A percentile compares a stretch with the other conserved stretches of the same genome.
Evolutionary conservation across 2,797 vertebrate species (phyloP).

Genomic region (Schizopygopsis malacanthus): DNA sequence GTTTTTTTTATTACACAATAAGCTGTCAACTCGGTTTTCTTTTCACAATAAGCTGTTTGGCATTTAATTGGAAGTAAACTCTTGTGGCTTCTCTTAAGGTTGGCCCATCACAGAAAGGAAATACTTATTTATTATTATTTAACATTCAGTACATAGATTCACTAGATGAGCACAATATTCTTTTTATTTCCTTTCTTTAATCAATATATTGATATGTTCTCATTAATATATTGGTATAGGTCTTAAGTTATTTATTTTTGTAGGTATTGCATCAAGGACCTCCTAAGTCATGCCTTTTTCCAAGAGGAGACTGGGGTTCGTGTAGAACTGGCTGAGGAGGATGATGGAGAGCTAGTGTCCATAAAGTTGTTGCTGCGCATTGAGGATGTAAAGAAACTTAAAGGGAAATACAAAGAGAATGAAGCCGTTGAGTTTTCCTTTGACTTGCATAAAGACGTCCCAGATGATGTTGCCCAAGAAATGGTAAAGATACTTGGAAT

Average conservation of each 20-base stretch:
- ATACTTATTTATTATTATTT: background rate
- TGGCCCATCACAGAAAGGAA: background rate
- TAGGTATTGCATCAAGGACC: slow-evolving; percentile 98
- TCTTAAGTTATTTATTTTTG: background rate
- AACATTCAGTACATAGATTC: background rate
- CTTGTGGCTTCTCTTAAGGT: background rate
- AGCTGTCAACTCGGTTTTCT: background rate
- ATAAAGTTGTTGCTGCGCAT: slow-evolving; percentile 98
- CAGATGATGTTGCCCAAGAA: slow-evolving; percentile 97
- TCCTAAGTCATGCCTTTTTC: slow-evolving; percentile 98
- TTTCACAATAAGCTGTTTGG: background rate
- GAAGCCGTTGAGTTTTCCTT: slow-evolving; percentile 99
- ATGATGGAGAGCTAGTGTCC: slow-evolving; percentile 94
- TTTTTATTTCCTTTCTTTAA: background rate
- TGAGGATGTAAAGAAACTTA: slow-evolving; percentile 96
- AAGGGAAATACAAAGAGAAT: slow-evolving; percentile 99
- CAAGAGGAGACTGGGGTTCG: slow-evolving; percentile 98
- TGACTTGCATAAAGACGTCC: slow-evolving; percentile 94
- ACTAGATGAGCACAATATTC: background rate
- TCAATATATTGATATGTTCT: background rate
- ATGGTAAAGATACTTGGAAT: slow-evolving; percentile 83
- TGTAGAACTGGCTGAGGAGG: slow-evolving; percentile 97
- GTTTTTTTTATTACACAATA: background rate
- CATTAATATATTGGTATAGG: background rate
- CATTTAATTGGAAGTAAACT: background rate